Base-by-base conservation (phyloP, 2,113 vertebrate genomes). In the Agelaius phoeniceus region DNA sequence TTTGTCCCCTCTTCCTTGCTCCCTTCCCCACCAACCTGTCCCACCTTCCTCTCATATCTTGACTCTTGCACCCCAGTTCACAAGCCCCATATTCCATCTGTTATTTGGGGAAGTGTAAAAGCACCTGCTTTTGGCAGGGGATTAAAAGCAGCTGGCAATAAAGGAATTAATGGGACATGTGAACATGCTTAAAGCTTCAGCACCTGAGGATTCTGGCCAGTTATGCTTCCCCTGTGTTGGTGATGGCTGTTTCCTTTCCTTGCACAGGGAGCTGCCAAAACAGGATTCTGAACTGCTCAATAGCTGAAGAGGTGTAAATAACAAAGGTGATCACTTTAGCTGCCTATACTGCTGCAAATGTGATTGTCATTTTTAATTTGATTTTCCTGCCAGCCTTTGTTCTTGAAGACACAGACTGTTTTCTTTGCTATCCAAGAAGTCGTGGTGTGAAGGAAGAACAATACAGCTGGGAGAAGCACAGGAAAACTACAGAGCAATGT, bases 101-200 rank as follows among this genome's bases (percentile, higher is more conserved):
- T 86, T 78, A 11, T 48, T 80, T 6, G 8, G 58, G 49, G 58
- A 76, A 35, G 9, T 30, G 33, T 26, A 18, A 18, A 77, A 77
- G 72, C 79, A 90, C 79, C 88, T 95, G 88, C 51, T 91, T 92
- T 93, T 68, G 63, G 61, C 77, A 95, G 52, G 41, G 68, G 37
- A 72, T 84, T 91, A 62, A 77, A 92, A 92, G 57, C 80, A 94
- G 54, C 54, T 65, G 65, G 61, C 49, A 93, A 77, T 85, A 80
- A 92, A 83, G 75, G 76, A 68, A 81, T 84, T 31, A 41, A 57
- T 78, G 57, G 61, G 73, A 75, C 39, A 44, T n/a, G 39, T 84
- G 80, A 66, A 23, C 62, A 68, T 85, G 78, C 27, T 73, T 96
- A 79, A 87, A 94, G 52, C 62, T 87, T 87, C 78, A 85, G 67